Evolutionary conservation across 2,113 vertebrate genomes (phyloP).

Genomic region (Grantiella picta): DNA sequence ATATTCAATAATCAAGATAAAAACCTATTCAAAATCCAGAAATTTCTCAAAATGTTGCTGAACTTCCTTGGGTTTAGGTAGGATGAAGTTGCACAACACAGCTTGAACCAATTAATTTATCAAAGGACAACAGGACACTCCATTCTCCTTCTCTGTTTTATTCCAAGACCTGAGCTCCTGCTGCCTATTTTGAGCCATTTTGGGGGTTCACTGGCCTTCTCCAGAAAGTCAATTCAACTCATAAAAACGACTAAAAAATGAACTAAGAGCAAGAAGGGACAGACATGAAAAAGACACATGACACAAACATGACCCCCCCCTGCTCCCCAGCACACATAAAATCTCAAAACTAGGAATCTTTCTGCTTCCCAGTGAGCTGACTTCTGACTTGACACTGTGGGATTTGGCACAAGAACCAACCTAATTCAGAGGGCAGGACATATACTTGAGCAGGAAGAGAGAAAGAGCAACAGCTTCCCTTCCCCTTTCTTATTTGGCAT

Average conservation of each 20-base stretch:
- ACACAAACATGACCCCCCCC: neutral
- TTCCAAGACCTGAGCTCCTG: neutral
- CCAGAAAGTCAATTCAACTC: neutral
- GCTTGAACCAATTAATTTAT: neutral
- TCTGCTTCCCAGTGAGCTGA: neutral
- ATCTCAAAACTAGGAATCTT: neutral
- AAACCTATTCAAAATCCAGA: neutral
- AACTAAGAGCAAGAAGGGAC: neutral
- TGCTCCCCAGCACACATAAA: neutral
- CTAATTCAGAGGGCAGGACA: neutral
- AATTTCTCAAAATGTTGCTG: neutral
- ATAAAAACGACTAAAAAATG: neutral
- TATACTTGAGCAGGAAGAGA: neutral
- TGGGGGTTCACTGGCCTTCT: neutral
- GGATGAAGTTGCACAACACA: neutral
- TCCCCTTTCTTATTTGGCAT: neutral
- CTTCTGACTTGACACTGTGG: neutral
- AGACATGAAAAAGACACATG: rapidly evolving
- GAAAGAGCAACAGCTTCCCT: neutral
- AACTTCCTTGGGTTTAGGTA: neutral
- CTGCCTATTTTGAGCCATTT: neutral
- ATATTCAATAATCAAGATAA: neutral
- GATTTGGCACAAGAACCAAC: neutral
- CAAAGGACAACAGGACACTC: neutral
- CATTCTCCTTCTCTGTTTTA: neutral